Evolutionary conservation across 2,113 vertebrate species (phyloP).

Genomic region (Nerophis ophidion): DNA sequence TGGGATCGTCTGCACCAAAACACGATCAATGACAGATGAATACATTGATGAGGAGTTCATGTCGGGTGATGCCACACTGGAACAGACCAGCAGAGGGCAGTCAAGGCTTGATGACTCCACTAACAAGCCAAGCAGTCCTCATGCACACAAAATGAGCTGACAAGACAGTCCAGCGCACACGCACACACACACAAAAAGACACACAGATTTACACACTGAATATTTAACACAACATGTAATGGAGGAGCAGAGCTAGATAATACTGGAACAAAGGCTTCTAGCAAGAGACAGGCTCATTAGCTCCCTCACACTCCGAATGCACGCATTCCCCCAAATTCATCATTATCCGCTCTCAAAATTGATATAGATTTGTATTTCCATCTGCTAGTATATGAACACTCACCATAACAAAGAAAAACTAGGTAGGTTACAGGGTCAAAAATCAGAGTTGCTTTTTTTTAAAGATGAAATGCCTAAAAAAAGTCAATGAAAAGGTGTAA

Average conservation of each 20-base stretch:
- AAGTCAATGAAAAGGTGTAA: too few relatives aligned
- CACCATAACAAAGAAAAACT: neutral
- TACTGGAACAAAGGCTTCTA: constrained; percentile 32
- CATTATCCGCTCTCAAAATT: neutral
- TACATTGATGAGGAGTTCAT: too few relatives aligned
- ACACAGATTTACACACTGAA: constrained; percentile 21
- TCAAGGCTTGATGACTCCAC: constrained; percentile 3
- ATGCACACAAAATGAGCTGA: constrained; percentile 9
- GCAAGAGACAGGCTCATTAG: constrained; percentile 14
- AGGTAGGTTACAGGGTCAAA: neutral
- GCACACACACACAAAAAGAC: neutral
- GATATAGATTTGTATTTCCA: neutral
- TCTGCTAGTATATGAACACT: neutral
- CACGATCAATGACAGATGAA: too few relatives aligned
- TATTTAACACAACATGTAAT: constrained; percentile 48
- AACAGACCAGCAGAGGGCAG: constrained; percentile 41
- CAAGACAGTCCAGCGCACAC: constrained; percentile 5
- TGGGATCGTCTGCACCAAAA: too few relatives aligned
- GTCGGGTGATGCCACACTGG: neutral
- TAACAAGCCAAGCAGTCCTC: constrained; percentile 2
- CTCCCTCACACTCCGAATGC: neutral
- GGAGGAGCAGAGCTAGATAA: constrained; percentile 30
- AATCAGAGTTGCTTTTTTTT: too few relatives aligned
- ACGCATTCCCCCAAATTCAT: neutral
- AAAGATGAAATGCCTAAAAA: too few relatives aligned